Conservation (phyloP, 2,888 invertebrate genomes). For the Coelopa pilipes region DNA sequence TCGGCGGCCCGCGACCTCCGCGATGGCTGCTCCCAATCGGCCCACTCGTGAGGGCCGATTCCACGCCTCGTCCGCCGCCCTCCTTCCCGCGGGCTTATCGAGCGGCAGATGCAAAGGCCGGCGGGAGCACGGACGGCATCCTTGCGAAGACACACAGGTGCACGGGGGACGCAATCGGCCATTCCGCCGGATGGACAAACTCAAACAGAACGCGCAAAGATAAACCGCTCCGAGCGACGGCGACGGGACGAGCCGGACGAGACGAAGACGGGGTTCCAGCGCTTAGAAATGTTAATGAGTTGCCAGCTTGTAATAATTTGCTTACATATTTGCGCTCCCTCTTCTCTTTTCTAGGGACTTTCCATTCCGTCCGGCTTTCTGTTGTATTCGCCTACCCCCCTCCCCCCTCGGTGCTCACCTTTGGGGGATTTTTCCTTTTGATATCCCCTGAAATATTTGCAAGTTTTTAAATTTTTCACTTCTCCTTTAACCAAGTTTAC, state of each 20-base stretch:
- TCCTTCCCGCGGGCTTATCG: slow-evolving; percentile 7
- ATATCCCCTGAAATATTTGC: not conserved
- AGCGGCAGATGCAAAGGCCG: slow-evolving; percentile 18
- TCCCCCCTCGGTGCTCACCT: not conserved
- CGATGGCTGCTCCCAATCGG: too few species aligned
- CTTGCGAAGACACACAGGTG: not conserved
- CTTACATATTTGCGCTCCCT: slow-evolving; percentile 15
- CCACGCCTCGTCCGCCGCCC: too few species aligned
- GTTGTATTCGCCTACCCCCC: not conserved
- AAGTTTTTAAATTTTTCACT: not conserved
- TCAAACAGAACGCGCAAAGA: slow-evolving; percentile 6
- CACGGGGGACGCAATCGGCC: slow-evolving; percentile 23
- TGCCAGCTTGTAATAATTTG: slow-evolving; percentile 29
- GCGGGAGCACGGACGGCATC: not conserved
- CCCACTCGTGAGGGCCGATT: too few species aligned
- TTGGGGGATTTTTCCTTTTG: not conserved
- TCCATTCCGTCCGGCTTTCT: not conserved
- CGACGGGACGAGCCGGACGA: too few species aligned
- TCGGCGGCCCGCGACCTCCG: too few species aligned
- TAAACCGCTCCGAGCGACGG: not conserved
- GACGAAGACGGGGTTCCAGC: too few species aligned
- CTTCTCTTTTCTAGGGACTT: not conserved
- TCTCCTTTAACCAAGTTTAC: not conserved
- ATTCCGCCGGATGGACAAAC: slow-evolving; percentile 26
- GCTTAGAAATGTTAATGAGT: slow-evolving; percentile 27